Percentiles rank a stretch among this genome's conserved stretches.
Evolutionary conservation across 1,140 invertebrate species (phyloP).

Genomic region (Lucilia cuprina): DNA sequence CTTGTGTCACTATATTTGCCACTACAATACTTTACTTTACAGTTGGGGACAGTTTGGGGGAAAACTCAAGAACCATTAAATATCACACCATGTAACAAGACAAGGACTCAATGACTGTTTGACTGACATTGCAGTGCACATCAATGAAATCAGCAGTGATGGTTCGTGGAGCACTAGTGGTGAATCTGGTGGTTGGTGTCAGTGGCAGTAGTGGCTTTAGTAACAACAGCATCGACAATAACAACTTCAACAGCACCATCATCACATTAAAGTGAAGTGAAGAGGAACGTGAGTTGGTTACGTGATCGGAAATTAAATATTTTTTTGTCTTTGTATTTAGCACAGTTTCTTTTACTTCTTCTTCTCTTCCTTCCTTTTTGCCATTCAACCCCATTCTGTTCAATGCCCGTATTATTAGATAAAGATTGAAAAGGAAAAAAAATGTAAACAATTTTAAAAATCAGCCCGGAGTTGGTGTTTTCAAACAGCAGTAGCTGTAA

Average conservation of each 20-base stretch:
- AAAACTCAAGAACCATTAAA: constrained; percentile 15
- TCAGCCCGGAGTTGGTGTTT: not conserved
- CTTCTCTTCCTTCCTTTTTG: not conserved
- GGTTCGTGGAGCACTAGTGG: no score
- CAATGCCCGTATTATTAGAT: not conserved
- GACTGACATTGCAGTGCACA: not conserved
- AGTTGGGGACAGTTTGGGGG: not conserved
- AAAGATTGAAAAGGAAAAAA: not conserved
- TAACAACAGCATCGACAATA: not conserved
- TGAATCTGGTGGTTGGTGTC: no score
- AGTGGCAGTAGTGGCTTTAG: not conserved
- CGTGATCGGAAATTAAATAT: constrained; percentile 14
- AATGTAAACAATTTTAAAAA: constrained; percentile 9
- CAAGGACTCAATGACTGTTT: not conserved
- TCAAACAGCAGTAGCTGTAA: not conserved
- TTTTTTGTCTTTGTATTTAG: not conserved
- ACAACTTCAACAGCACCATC: not conserved
- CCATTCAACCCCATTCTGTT: not conserved
- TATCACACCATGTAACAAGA: constrained; percentile 16
- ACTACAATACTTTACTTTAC: not conserved
- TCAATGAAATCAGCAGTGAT: not conserved
- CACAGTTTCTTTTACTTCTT: not conserved
- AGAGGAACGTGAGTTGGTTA: constrained; percentile 16
- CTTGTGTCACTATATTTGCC: not conserved
- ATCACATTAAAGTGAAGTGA: constrained; percentile 11